Percentiles rank a stretch among this genome's conserved stretches.
Conservation (phyloP, 2,113 vertebrate genomes). For the Tragelaphus imberbis region DNA sequence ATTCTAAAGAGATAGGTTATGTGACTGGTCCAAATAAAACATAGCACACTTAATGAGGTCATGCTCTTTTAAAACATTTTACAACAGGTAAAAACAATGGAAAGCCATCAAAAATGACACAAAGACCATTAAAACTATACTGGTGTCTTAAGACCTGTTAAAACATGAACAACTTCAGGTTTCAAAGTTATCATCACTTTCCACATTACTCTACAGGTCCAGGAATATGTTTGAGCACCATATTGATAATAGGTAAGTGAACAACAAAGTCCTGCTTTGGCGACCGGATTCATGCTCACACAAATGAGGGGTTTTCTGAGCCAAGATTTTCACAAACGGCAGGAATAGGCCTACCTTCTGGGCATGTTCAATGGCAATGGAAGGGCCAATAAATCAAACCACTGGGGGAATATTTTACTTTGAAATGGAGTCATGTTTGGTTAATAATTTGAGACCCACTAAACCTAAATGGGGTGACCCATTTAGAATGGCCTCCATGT, state of each 20-base stretch:
- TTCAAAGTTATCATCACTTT: background rate
- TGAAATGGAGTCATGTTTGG: constrained; percentile 55
- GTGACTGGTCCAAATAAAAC: constrained; percentile 28
- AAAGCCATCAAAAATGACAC: constrained; percentile 52
- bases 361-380: background rate
- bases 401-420: constrained; percentile 29
- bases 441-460: constrained; percentile 59
- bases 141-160: constrained; percentile 44
- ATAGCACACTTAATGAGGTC: background rate
- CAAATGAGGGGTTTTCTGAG: background rate
- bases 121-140: constrained; percentile 58
- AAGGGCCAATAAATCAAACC: constrained; percentile 35
- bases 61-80: constrained; percentile 38
- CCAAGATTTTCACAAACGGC: background rate
- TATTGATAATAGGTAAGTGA: background rate
- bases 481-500: constrained; percentile 53
- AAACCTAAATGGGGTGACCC: constrained; percentile 45
- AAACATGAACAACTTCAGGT: background rate
- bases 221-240: constrained; percentile 20
- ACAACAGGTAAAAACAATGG: constrained; percentile 41
- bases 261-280: background rate
- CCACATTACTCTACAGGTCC: background rate
- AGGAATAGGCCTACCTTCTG: background rate
- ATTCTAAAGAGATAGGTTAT: background rate
- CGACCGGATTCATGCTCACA: background rate